Conservation (phyloP, 2,888 invertebrate genomes). For the Drymonia ruficornis region DNA sequence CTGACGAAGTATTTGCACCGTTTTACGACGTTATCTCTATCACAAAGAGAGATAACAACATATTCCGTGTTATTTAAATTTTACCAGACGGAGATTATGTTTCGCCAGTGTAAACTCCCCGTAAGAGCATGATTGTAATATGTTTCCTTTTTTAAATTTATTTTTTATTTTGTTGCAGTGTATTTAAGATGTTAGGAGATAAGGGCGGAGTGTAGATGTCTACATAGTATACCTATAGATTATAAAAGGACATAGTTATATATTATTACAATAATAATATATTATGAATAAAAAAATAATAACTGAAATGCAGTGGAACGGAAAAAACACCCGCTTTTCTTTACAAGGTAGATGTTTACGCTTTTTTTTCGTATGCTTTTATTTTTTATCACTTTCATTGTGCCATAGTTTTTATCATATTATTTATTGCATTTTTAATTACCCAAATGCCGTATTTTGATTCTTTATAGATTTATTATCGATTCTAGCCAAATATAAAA, state of each 20-base stretch:
- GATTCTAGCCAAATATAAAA: too few species aligned
- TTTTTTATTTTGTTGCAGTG: constrained; percentile 79
- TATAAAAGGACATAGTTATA: constrained; percentile 82
- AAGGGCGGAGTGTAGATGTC: constrained; percentile 82
- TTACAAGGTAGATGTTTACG: constrained; percentile 70
- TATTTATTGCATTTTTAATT: neutral
- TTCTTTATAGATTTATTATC: too few species aligned
- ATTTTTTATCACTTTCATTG: constrained; percentile 25
- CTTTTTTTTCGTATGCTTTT: constrained; percentile 57
- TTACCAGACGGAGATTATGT: too few species aligned
- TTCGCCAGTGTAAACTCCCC: too few species aligned
- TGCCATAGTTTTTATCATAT: neutral
- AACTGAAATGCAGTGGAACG: constrained; percentile 66
- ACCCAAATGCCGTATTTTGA: too few species aligned
- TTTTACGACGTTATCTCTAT: too few species aligned
- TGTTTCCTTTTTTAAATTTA: constrained; percentile 25
- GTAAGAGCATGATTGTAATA: too few species aligned
- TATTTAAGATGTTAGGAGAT: constrained; percentile 82
- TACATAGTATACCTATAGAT: constrained; percentile 82
- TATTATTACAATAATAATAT: constrained; percentile 85
- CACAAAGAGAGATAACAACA: too few species aligned
- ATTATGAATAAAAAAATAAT: constrained; percentile 74
- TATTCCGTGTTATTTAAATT: too few species aligned
- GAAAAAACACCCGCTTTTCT: constrained; percentile 74
- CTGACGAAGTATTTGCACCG: too few species aligned